phyloP scores from a whole-genome alignment of 2,888 invertebrate genomes.

The Galerucella nymphaeae region DNA sequence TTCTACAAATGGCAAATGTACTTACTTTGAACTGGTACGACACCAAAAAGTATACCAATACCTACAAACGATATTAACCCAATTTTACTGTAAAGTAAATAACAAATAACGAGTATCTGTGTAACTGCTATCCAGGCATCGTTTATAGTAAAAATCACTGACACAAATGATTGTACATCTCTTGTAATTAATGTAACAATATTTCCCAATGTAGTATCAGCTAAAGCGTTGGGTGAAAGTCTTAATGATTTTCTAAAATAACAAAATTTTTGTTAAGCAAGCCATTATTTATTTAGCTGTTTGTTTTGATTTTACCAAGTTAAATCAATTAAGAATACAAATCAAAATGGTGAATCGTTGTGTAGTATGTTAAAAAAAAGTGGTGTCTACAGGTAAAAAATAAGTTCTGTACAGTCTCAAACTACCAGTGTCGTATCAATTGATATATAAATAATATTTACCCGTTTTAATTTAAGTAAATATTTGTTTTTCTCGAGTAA shows the following conservation, averaged over 20 bases:
- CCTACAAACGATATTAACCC: conserved; percentile 68
- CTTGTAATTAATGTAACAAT: conserved; percentile 90
- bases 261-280: neutral
- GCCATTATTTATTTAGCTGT: too few relatives aligned
- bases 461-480: too few relatives aligned
- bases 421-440: too few relatives aligned
- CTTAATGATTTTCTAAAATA: conserved; percentile 69
- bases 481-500: too few relatives aligned
- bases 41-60: conserved; percentile 66
- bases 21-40: conserved; percentile 64
- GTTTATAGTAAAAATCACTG: conserved; percentile 86
- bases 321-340: too few relatives aligned
- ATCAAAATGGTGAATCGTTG: too few relatives aligned
- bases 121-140: conserved; percentile 92
- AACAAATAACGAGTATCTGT: conserved; percentile 82
- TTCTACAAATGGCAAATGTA: conserved; percentile 36
- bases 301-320: too few relatives aligned
- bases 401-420: too few relatives aligned
- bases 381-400: too few relatives aligned
- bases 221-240: conserved; percentile 68
- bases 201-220: conserved; percentile 76
- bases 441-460: too few relatives aligned
- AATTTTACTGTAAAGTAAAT: conserved; percentile 75
- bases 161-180: conserved; percentile 91
- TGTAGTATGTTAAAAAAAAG: too few relatives aligned